Percentiles rank a stretch among this genome's conserved stretches.
Conservation (phyloP, 2,797 vertebrate genomes). For the Molossus alvarezi region DNA sequence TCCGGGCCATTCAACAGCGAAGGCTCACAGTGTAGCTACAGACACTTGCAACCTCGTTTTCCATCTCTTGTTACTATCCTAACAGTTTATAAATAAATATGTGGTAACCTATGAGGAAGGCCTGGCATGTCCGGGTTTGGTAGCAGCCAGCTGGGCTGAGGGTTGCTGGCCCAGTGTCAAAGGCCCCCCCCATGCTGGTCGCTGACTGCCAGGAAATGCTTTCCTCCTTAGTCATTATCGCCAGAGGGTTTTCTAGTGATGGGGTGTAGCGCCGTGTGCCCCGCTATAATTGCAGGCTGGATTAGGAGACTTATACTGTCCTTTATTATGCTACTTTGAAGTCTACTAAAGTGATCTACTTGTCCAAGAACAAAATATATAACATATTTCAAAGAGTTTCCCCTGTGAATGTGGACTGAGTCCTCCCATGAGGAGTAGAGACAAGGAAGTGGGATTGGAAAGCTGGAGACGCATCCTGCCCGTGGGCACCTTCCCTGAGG, state of each 20-base stretch:
- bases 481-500: not conserved
- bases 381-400: slow-evolving; percentile 53
- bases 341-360: slow-evolving; percentile 53
- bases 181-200: slow-evolving; percentile 77
- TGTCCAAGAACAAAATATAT: slow-evolving; percentile 42
- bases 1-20: not conserved
- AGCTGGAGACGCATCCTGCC: not conserved
- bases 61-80: slow-evolving; percentile 58
- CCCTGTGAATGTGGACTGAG: not conserved
- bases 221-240: slow-evolving; percentile 80
- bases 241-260: slow-evolving; percentile 71
- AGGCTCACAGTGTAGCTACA: not conserved
- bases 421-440: not conserved
- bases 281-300: not conserved
- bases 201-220: slow-evolving; percentile 88
- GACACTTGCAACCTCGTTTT: slow-evolving; percentile 43
- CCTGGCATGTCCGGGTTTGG: slow-evolving; percentile 84
- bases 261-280: slow-evolving; percentile 32
- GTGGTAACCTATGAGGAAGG: slow-evolving; percentile 60
- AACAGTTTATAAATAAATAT: slow-evolving; percentile 81
- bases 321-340: slow-evolving; percentile 74
- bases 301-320: slow-evolving; percentile 68
- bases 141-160: slow-evolving; percentile 82
- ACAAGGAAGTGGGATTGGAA: not conserved
- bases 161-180: slow-evolving; percentile 75